Conservation (phyloP, 2,888 invertebrate genomes). For the Drosophila leonis region DNA sequence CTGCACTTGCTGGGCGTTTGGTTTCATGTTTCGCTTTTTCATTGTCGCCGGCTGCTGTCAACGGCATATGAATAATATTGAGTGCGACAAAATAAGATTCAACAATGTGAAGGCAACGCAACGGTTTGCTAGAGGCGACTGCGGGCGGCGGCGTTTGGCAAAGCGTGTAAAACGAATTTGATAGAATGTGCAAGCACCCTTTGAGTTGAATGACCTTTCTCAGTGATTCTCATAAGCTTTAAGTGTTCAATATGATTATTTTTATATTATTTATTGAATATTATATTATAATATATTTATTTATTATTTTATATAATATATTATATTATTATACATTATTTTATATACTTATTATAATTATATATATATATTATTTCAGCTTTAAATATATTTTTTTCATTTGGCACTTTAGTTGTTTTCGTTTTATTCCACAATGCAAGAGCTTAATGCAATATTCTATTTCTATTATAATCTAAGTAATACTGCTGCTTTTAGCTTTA, state of each 20-base stretch:
- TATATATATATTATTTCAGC: no score
- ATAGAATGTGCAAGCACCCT: constrained; percentile 16
- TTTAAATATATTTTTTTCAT: no score
- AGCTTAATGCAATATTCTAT: no score
- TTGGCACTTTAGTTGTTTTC: no score
- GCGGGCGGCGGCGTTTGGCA: background rate
- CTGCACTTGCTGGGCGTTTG: constrained; percentile 62
- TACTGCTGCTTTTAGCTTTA: no score
- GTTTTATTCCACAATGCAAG: no score
- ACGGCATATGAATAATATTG: constrained; percentile 69
- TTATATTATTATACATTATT: background rate
- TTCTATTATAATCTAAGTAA: no score
- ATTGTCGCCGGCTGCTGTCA: constrained; percentile 65
- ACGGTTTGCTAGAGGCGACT: background rate
- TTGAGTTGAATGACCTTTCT: constrained; percentile 19
- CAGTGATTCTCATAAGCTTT: background rate
- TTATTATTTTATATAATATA: background rate
- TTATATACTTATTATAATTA: background rate
- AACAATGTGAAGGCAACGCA: constrained; percentile 13
- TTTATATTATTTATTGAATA: background rate
- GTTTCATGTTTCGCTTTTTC: constrained; percentile 71
- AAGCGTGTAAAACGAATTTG: constrained; percentile 18
- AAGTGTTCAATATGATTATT: background rate
- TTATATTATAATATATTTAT: background rate
- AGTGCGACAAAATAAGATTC: constrained; percentile 43